phyloP scores from a whole-genome alignment of 2,888 invertebrate genomes.

The Augochlorella aurata region DNA sequence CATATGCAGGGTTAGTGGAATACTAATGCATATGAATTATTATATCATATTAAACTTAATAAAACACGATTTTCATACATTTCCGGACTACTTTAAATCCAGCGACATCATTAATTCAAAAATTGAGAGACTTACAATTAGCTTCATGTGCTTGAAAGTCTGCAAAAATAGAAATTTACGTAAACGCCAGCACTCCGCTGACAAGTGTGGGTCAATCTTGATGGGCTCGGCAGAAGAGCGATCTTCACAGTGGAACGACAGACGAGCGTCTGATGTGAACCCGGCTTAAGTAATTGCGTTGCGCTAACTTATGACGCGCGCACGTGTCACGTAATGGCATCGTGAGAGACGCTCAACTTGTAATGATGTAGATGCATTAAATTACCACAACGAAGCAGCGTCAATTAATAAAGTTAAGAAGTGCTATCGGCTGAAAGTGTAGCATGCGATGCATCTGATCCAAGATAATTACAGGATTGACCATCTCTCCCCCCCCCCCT shows the following conservation, averaged over 20 bases:
- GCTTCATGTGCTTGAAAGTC: background rate
- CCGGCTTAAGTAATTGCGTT: conserved; percentile 59
- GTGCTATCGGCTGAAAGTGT: conserved; percentile 55
- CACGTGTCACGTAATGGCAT: conserved; percentile 27
- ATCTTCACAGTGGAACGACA: conserved; percentile 42
- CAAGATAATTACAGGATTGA: conserved; percentile 47
- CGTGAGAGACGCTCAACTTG: conserved; percentile 56
- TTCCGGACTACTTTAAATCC: too few species aligned
- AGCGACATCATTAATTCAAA: background rate
- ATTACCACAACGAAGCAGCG: conserved; percentile 57
- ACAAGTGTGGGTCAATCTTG: conserved; percentile 36
- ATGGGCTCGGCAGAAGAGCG: conserved; percentile 30
- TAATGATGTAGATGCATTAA: conserved; percentile 61
- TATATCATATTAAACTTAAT: too few species aligned
- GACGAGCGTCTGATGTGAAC: conserved; percentile 51
- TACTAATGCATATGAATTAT: too few species aligned
- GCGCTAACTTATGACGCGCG: conserved; percentile 16
- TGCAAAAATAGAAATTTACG: background rate
- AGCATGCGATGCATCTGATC: conserved; percentile 34
- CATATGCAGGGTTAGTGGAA: too few species aligned
- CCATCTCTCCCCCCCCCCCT: background rate
- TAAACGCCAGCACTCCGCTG: background rate
- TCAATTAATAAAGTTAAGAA: conserved; percentile 67
- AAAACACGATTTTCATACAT: too few species aligned
- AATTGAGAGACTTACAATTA: background rate